Conservation (phyloP, 2,888 invertebrate species). For the Watsonalla binaria region DNA sequence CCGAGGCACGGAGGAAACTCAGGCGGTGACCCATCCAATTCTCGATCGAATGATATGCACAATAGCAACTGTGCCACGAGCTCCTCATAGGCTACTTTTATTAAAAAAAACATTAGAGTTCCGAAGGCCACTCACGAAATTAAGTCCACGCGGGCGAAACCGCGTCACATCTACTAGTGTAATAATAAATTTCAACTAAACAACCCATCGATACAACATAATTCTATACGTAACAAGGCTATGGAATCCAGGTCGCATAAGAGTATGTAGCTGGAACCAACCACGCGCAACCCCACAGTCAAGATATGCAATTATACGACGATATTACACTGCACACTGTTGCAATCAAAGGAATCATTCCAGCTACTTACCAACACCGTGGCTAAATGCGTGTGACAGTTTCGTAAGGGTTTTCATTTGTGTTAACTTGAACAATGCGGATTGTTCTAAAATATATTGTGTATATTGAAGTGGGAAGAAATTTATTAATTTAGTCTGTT, state of each 20-base stretch:
- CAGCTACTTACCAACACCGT: constrained; percentile 20
- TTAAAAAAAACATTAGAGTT: no score
- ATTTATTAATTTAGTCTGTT: no score
- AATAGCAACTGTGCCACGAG: no score
- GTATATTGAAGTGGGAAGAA: neutral
- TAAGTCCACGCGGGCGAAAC: no score
- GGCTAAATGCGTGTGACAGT: constrained; percentile 22
- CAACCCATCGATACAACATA: neutral
- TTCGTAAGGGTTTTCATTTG: constrained; percentile 3
- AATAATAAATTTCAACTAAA: neutral
- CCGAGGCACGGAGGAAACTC: no score
- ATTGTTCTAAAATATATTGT: neutral
- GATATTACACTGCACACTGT: constrained; percentile 21
- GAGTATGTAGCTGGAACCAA: constrained; percentile 13
- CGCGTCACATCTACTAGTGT: no score
- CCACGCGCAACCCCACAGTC: constrained; percentile 25
- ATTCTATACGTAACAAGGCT: neutral
- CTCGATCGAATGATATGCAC: no score
- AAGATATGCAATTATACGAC: constrained; percentile 19
- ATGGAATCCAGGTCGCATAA: constrained; percentile 19
- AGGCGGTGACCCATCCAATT: no score
- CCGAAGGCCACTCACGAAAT: no score
- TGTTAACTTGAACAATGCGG: neutral
- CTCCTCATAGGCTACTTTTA: no score
- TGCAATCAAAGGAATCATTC: constrained; percentile 23